Evolutionary conservation across 2,113 vertebrate species (phyloP), one percentile per base, ranked within the genome.

Genomic region (Lipophrys pholis): DNA sequence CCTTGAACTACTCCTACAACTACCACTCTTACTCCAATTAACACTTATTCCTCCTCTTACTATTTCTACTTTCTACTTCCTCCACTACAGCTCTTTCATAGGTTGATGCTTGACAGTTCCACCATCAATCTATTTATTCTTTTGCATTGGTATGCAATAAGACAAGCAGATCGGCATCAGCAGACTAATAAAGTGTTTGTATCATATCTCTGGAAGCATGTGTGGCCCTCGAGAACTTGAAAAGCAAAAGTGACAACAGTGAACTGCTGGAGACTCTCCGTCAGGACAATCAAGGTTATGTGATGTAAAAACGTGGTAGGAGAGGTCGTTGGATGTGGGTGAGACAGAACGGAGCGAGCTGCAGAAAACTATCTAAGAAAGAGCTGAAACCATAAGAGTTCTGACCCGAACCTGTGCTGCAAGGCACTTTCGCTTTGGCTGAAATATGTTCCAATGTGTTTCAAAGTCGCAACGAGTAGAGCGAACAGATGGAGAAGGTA

Each of bases 401-500:
- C n/a, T 40, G 14, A 51, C 38, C 10, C 6, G 9, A 21, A 52
- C 16, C 2, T 15, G 6, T n/a, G 10, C 39, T 14, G 14, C 0
- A 38, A 49, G n/a, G n/a, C n/a, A n/a, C n/a, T n/a, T n/a, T n/a
- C n/a, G n/a, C n/a, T n/a, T n/a, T n/a, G n/a, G n/a, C n/a, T n/a
- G n/a, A n/a, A 46, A 45, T 38, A 35, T 16, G 2, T 15, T 51
- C 5, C 7, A 1, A 11, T 12, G 7, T 5, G 2, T 59, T 60
- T 46, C 41, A 17, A 6, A 15, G 16, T 12, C 69, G 9, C 30
- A 50, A 58, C 21, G 48, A 54, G 11, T 12, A 36, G 7, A 10
- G 41, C 11, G 49, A 68, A 57, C 67, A 69, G 55, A 58, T 38
- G 42, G 55, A 16, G 14, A n/a, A n/a, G n/a, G n/a, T n/a, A n/a